These are phyloP conservation scores for Chloroceryle inda DNA, from an alignment of 2,797 vertebrate genomes.

Conservation along the genomic window DNA sequence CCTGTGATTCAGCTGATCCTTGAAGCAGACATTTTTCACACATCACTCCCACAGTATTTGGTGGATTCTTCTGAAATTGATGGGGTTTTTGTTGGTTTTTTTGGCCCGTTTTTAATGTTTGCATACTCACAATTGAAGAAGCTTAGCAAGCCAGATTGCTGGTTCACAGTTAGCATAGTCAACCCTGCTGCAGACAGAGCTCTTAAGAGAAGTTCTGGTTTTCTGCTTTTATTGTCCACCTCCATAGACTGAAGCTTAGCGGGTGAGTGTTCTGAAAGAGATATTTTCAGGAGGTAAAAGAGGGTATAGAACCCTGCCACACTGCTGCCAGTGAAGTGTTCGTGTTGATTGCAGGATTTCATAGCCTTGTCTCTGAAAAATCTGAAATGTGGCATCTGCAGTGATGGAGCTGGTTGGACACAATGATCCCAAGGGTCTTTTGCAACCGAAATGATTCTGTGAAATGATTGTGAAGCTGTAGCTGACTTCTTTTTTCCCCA, in stretches of 20 bases:
- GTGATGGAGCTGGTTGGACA: background rate
- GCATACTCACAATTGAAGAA: background rate
- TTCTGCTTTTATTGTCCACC: background rate
- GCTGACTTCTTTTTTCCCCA: background rate
- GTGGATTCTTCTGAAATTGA: background rate
- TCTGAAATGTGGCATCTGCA: background rate
- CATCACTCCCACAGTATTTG: background rate
- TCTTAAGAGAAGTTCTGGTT: background rate
- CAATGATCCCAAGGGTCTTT: no score
- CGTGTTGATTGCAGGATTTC: background rate
- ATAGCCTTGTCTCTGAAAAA: background rate
- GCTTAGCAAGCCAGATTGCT: background rate
- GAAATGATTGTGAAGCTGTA: background rate
- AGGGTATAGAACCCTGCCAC: background rate
- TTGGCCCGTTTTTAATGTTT: background rate
- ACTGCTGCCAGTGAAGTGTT: background rate
- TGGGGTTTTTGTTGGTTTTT: background rate
- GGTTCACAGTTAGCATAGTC: background rate
- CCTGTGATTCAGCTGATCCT: background rate
- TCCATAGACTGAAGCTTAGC: background rate
- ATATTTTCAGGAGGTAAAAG: background rate
- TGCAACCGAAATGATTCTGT: no score
- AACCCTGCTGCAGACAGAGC: background rate
- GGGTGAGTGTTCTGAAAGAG: background rate
- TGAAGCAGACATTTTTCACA: background rate